Evolutionary conservation across 2,888 invertebrate species (phyloP).

Genomic region (Polymixis flavicincta): DNA sequence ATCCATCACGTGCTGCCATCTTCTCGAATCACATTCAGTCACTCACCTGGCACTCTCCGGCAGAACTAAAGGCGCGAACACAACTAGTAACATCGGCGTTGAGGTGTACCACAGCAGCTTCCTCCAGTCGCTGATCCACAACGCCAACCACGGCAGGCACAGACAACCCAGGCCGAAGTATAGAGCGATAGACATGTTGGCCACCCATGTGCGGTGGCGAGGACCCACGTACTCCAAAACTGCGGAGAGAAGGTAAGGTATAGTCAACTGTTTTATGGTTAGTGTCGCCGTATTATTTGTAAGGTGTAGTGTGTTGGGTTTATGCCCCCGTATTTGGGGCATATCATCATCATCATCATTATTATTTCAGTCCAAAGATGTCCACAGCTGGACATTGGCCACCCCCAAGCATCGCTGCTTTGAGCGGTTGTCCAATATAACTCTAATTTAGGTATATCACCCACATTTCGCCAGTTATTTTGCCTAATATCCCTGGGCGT

Average conservation of each 20-base stretch:
- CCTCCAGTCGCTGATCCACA: slow-evolving; percentile 85
- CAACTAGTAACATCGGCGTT: slow-evolving; percentile 80
- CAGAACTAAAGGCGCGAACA: slow-evolving; percentile 80
- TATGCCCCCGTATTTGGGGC: neutral
- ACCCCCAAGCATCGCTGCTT: no score
- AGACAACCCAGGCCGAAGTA: slow-evolving; percentile 87
- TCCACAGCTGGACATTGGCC: no score
- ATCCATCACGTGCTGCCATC: neutral
- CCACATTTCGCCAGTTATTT: no score
- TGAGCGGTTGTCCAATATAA: no score
- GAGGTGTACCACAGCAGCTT: slow-evolving; percentile 83
- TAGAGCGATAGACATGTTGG: slow-evolving; percentile 88
- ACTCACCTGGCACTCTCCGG: slow-evolving; percentile 87
- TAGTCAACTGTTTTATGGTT: neutral
- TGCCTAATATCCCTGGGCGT: neutral
- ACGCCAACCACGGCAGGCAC: slow-evolving; percentile 86
- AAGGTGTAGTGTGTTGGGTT: neutral
- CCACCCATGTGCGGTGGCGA: slow-evolving; percentile 86
- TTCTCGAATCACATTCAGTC: neutral
- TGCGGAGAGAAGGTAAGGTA: slow-evolving; percentile 47
- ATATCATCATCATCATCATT: neutral
- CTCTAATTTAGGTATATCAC: no score
- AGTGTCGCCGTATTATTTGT: neutral
- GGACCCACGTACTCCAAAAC: slow-evolving; percentile 89
- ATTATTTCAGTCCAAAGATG: no score